Conservation (phyloP, 2,797 vertebrate species). For the Centroberyx gerrardi region DNA sequence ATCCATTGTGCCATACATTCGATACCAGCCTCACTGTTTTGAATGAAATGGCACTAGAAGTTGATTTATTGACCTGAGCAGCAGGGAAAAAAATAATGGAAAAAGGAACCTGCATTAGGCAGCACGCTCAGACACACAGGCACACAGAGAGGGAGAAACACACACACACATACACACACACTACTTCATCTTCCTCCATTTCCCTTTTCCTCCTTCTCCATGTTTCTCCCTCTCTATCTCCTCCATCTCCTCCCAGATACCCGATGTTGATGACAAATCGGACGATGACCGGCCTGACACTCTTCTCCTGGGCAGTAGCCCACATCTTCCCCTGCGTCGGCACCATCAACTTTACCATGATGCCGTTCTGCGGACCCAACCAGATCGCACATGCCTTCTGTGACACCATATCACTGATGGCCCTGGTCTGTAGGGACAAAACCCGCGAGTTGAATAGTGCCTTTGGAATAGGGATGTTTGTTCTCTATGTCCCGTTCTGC, state of each 20-base stretch:
- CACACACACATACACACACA: conserved; percentile 42
- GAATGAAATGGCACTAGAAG: too few relatives aligned
- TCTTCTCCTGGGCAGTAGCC: conserved; percentile 61
- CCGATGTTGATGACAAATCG: conserved; percentile 56
- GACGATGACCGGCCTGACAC: conserved; percentile 41
- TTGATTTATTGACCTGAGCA: too few relatives aligned
- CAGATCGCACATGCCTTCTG: conserved; percentile 67
- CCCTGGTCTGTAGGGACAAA: conserved; percentile 73
- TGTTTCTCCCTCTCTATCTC: background rate
- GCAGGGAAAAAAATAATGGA: too few relatives aligned
- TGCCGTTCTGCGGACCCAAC: conserved; percentile 74
- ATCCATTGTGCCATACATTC: too few relatives aligned
- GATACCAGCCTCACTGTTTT: too few relatives aligned
- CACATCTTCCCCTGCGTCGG: conserved; percentile 32
- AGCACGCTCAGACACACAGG: conserved; percentile 50
- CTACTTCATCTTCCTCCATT: too few relatives aligned
- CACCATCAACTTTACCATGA: conserved; percentile 53
- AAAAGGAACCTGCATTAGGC: conserved; percentile 21
- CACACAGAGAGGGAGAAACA: conserved; percentile 68
- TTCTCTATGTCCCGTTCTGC: conserved; percentile 59
- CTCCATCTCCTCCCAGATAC: conserved; percentile 50
- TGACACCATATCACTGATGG: conserved; percentile 71
- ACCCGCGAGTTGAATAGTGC: conserved; percentile 45
- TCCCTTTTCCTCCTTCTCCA: too few relatives aligned
- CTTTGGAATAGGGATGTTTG: conserved; percentile 63